Evolutionary conservation across 2,888 invertebrate genomes (phyloP), one percentile per base, ranked within the genome.

Genomic region (Gymnosoma rotundatum): DNA sequence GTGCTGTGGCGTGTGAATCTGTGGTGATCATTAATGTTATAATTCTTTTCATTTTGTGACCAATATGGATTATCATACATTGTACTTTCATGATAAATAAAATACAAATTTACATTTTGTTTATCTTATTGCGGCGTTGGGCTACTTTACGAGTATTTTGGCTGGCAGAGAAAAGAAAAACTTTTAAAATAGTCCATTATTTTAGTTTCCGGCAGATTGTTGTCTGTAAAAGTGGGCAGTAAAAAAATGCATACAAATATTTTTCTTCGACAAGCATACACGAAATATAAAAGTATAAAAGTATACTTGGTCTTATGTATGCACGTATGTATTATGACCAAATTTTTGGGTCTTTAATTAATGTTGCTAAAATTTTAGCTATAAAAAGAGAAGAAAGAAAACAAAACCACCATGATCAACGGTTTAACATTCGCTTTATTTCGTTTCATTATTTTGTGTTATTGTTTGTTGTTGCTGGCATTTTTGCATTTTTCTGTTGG

Each of bases 171-270:
- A 67, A 69, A 61, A 76, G 73, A 32, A 69, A 61, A 73, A 73
- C 67, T 70, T 64, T 83, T 80, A 45, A 80, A 80, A 78, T 73
- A 56, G 74, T 50, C 83, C 72, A 78, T 84, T 80, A 80, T 80
- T 84, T 69, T 73, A 73, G 83, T 84, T 83, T 80, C 67, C 79
- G 83, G 70, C 70, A 79, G 64, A 74, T 60, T 66, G 60, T 69
- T 63, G 32, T 54, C 73, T 56, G 16, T 32, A 64, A 70, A 36
- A 64, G 61, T 32, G 56, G 64, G 25, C 72, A 66, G 38, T n/a
- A 48, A 36, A 20, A 60, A 20, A 45, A 54, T 48, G 16, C 16
- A 48, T 25, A 50, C 48, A 63, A 18, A 50, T 12, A 78, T 83
- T 78, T 61, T 56, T 25, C 73, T 52, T 20, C 75, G 76, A 82